A percentile compares a stretch with the other conserved stretches of the same genome.
phyloP scores from a whole-genome alignment of 1,140 invertebrate species.

The Pantala flavescens region DNA sequence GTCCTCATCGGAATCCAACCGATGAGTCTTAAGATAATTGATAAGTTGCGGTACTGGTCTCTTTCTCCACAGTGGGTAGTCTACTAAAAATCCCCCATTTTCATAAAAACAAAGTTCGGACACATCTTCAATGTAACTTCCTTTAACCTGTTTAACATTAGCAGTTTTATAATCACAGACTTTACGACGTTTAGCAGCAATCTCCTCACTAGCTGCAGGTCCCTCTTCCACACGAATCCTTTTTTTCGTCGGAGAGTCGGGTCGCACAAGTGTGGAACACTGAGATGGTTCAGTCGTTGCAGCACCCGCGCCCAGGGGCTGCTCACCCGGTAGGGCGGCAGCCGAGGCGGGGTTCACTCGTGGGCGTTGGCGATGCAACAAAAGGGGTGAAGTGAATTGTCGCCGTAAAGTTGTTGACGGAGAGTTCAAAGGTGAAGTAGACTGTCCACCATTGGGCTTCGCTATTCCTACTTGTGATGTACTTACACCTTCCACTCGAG shows the following conservation, averaged over 20 bases:
- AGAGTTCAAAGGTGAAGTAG: neutral
- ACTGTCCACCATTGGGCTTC: neutral
- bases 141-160: conserved; percentile 35
- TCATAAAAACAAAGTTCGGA: conserved; percentile 78
- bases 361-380: neutral
- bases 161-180: conserved; percentile 39
- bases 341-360: conserved; percentile 4
- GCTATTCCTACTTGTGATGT: neutral
- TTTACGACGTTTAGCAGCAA: conserved; percentile 24
- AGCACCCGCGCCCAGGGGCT: neutral
- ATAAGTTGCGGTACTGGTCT: conserved; percentile 59
- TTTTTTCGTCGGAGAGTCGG: conserved; percentile 29
- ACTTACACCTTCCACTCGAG: neutral
- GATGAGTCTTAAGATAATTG: conserved; percentile 61
- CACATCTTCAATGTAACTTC: conserved; percentile 64
- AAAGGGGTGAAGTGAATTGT: neutral
- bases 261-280: neutral
- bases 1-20: conserved; percentile 34
- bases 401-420: neutral
- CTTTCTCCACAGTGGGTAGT: conserved; percentile 72
- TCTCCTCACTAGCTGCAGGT: conserved; percentile 22
- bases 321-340: neutral
- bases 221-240: conserved; percentile 35
- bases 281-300: neutral
- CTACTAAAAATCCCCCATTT: conserved; percentile 75